Evolutionary conservation across 2,113 vertebrate genomes (phyloP), one percentile per base, ranked within the genome.

Genomic region (Rhinolophus sinicus): DNA sequence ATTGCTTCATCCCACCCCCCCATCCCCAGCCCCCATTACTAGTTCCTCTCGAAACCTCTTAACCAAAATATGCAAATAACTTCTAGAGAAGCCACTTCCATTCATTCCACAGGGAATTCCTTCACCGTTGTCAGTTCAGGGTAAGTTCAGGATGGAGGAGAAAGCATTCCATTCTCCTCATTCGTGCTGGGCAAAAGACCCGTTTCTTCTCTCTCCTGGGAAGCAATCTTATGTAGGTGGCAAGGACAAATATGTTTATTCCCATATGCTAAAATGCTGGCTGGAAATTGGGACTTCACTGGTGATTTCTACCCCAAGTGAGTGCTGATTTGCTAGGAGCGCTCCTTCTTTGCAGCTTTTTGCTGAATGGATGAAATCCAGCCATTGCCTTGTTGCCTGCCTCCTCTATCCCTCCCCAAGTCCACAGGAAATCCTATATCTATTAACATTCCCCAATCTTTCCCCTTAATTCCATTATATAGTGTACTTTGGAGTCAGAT

Each of bases 71-170:
- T 33, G 54, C 65, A 88, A 84, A 85, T 65, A 84, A 70, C 65
- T 88, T 87, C 81, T 30, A 89, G 86, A 95, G 73, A 86, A 91
- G 21, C 35, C 44, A 26, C 40, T 93, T 67, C 26, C 40, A 65
- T 88, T 88, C 40, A 65, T 88, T 88, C 83, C 84, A 81, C 12
- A 65, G 50, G 70, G 50, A 92, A 80, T 54, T 60, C n/a, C 78
- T 93, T 91, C 54, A 30, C 30, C 60, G 4, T 75, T 44, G 19
- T 64, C 82, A 82, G 33, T 78, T 94, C 56, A 84, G 50, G 11
- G 47, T 62, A 80, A 81, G 69, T 82, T 94, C 38, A 50, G 26
- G 82, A 58, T 40, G 44, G 26, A 62, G n/a, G 33, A 58, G 28
- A 84, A 93, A 87, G 22, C 5, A 6, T 83, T 83, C 78, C 67